These are phyloP conservation scores for Hemiprocne comata DNA, from an alignment of 2,113 vertebrate genomes.

Conservation along the genomic window DNA sequence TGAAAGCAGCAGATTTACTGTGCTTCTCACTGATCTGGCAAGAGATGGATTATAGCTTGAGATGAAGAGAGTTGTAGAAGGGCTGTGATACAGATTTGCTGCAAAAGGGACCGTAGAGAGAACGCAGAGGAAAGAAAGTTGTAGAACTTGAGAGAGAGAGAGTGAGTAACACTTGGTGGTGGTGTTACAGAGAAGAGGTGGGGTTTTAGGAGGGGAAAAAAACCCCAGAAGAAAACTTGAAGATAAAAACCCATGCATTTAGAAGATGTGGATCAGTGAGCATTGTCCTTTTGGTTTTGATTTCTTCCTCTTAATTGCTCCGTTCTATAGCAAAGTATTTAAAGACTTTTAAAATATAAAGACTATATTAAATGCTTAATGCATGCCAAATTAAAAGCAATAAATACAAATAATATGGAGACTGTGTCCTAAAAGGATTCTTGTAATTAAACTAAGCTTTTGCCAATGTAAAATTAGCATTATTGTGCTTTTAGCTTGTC, in stretches of 20 bases:
- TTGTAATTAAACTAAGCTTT: not conserved
- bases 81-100: not conserved
- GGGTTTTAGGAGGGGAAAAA: not conserved
- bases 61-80: not conserved
- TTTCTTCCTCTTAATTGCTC: not conserved
- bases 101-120: not conserved
- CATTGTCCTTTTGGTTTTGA: not conserved
- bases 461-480: not conserved
- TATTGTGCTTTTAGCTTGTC: not conserved
- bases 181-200: not conserved
- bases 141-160: not conserved
- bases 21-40: slow-evolving; percentile 12
- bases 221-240: not conserved
- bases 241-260: not conserved
- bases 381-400: not conserved
- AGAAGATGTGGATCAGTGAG: not conserved
- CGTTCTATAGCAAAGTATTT: not conserved
- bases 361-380: not conserved
- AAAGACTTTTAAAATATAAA: no score
- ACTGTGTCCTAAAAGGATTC: not conserved
- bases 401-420: not conserved
- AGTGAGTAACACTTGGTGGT: not conserved
- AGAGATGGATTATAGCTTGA: not conserved
- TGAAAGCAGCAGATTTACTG: slow-evolving; percentile 36
- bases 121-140: not conserved